These are phyloP conservation scores for Sitobion miscanthi DNA, from an alignment of 1,140 invertebrate genomes.

Conservation along the genomic window DNA sequence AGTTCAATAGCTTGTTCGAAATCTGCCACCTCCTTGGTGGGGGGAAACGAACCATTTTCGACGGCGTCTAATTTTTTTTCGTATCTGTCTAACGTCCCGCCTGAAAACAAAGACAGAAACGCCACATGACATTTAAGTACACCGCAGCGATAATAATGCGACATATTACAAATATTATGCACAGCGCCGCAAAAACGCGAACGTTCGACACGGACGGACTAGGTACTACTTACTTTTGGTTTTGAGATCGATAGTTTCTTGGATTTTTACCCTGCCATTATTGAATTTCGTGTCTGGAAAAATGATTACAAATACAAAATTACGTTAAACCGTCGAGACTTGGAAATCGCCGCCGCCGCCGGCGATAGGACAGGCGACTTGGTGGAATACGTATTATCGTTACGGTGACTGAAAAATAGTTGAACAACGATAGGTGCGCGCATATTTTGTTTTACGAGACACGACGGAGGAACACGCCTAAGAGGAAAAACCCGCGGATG, in stretches of 20 bases:
- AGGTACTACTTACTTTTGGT: conserved; percentile 47
- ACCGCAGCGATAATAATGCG: neutral
- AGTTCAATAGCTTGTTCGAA: conserved; percentile 84
- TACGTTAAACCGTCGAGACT: neutral
- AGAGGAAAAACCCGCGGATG: neutral
- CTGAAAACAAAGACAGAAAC: neutral
- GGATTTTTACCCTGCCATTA: conserved; percentile 52
- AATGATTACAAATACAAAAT: neutral
- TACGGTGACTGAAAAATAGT: neutral
- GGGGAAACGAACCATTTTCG: conserved; percentile 53
- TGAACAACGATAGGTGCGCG: neutral
- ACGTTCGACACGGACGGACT: neutral
- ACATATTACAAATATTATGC: neutral
- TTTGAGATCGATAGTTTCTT: conserved; percentile 55
- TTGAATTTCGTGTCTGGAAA: conserved; percentile 51
- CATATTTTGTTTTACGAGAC: neutral
- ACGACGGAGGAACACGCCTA: neutral
- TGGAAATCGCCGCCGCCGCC: neutral
- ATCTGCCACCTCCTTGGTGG: conserved; percentile 72
- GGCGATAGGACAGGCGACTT: neutral
- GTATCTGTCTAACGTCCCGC: conserved; percentile 23
- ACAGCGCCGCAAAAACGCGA: neutral
- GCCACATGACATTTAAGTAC: neutral
- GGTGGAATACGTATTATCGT: neutral
- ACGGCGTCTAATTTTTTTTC: conserved; percentile 52